phyloP scores from a whole-genome alignment of 2,797 vertebrate genomes.

The Tamandua tetradactyla region DNA sequence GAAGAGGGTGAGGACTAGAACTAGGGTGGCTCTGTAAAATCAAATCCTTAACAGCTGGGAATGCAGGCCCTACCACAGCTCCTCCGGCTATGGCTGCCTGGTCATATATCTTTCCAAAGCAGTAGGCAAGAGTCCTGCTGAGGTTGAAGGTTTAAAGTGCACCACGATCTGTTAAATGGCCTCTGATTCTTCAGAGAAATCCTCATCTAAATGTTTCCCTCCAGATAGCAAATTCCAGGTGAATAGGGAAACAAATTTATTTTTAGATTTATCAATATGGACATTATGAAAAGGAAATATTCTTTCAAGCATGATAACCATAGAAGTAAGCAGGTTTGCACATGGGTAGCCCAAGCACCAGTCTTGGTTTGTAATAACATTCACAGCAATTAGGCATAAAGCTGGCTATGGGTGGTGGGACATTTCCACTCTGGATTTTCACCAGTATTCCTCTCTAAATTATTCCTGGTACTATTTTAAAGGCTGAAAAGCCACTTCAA shows the following conservation, averaged over 20 bases:
- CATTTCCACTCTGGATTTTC: not conserved
- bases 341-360: not conserved
- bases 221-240: not conserved
- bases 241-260: not conserved
- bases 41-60: not conserved
- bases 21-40: not conserved
- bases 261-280: no score
- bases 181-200: conserved; percentile 7
- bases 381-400: not conserved
- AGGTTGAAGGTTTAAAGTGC: not conserved
- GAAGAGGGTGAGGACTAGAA: not conserved
- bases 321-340: not conserved
- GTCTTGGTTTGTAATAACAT: not conserved
- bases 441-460: no score
- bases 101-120: not conserved
- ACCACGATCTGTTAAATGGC: not conserved
- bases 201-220: not conserved
- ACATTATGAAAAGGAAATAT: not conserved
- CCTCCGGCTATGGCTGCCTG: not conserved
- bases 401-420: not conserved
- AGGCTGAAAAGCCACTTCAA: no score
- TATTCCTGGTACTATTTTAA: no score
- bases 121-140: not conserved
- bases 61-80: not conserved
- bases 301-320: not conserved